Evolutionary conservation across 2,888 invertebrate species (phyloP).

Genomic region (Blastobasis adustella): DNA sequence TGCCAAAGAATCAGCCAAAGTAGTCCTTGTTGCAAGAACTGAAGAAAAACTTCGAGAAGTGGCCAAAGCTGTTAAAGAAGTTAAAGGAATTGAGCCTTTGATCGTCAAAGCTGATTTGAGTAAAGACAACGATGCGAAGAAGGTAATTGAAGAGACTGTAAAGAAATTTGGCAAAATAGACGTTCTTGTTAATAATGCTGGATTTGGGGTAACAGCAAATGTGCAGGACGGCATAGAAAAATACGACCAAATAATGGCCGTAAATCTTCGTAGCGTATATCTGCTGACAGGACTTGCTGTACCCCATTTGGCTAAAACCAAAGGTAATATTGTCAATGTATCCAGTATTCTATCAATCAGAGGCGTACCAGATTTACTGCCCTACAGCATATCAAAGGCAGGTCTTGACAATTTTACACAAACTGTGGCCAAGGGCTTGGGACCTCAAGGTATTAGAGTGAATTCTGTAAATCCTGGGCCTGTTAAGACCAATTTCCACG

Average conservation of each 20-base stretch:
- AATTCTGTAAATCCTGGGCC: conserved; percentile 72
- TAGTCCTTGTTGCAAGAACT: conserved; percentile 16
- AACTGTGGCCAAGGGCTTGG: conserved; percentile 78
- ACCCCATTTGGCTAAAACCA: conserved; percentile 13
- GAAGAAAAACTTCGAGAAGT: conserved; percentile 12
- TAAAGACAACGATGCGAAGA: conserved; percentile 14
- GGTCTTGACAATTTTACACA: conserved; percentile 83
- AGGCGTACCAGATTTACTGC: not conserved
- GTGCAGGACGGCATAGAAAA: conserved; percentile 11
- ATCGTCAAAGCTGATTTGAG: conserved; percentile 12
- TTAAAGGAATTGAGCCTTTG: conserved; percentile 11
- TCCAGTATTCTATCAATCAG: conserved; percentile 14
- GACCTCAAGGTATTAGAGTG: conserved; percentile 72
- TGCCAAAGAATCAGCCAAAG: conserved; percentile 14
- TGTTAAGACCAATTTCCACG: not conserved
- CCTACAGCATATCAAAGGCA: conserved; percentile 80
- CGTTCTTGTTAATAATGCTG: conserved; percentile 20
- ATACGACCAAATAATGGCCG: conserved; percentile 13
- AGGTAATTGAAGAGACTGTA: conserved; percentile 14
- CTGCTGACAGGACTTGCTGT: conserved; percentile 13
- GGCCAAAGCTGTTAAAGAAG: conserved; percentile 7
- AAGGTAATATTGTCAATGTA: conserved; percentile 20
- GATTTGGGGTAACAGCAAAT: conserved; percentile 8
- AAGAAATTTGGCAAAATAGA: conserved; percentile 17
- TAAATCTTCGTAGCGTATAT: conserved; percentile 17